Evolutionary conservation across 2,888 invertebrate genomes (phyloP), one percentile per base, ranked within the genome.

Genomic region (Diaphora mendica): DNA sequence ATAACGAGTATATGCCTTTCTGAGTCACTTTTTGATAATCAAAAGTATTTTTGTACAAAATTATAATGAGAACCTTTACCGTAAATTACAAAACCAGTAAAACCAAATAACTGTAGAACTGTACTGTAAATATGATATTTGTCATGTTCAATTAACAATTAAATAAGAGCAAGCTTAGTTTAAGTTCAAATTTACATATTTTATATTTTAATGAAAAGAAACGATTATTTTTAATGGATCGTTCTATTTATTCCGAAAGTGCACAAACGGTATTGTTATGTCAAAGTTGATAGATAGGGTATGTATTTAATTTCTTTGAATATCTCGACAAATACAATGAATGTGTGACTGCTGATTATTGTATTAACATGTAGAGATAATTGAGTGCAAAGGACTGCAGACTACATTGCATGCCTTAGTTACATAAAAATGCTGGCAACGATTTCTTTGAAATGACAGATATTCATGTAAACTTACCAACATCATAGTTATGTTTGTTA

Each of bases 331-430:
- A 55, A 26, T 39, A 39, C 75, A 82, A 85, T 85, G 82, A 81
- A 82, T 82, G 82, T 79, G 75, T 78, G 76, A 77, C 77, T 78
- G 65, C 68, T 70, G 76, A 79, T 79, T 77, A 77, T 82, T 85
- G 83, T 82, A 86, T 84, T 80, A 77, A 86, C 83, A 85, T 78
- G 73, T 82, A 76, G 72, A 84, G 79, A 86, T 76, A 78, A 78
- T 81, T 78, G 70, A 82, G 85, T 86, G 87, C 86, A 82, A 82
- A 88, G 82, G 78, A 81, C 81, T 81, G 87, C 85, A 83, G 79
- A 84, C 81, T 86, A 87, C 81, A 87, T 75, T 83, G 79, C 94
- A 94, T 94, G 94, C 94, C 92, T 93, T 94, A 94, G 93, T 93
- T 88, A 94, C 92, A 90, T 82, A 85, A 64, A 86, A 82, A 85